Conservation (phyloP, 2,888 invertebrate genomes). For the Stramonita haemastoma region DNA sequence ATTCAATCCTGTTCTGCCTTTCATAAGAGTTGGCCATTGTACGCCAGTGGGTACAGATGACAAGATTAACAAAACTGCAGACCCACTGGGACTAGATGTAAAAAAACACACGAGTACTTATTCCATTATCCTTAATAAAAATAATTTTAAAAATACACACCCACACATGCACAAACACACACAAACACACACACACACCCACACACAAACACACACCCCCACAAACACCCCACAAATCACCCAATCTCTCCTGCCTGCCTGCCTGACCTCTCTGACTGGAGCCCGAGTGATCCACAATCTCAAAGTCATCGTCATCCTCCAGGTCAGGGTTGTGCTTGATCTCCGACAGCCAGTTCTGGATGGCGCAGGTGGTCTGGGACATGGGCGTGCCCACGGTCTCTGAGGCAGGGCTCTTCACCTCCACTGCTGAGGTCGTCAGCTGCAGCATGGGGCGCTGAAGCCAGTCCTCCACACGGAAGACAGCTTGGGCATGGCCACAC, state of each 20-base stretch:
- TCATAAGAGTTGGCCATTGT: too few species aligned
- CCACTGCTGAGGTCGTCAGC: conserved; percentile 51
- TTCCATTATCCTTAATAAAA: too few species aligned
- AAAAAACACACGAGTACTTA: too few species aligned
- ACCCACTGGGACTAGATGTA: too few species aligned
- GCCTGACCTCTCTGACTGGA: conserved; percentile 41
- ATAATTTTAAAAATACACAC: too few species aligned
- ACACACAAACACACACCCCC: neutral
- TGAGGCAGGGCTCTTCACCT: neutral
- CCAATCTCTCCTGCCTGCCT: too few species aligned
- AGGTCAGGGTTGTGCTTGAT: conserved; percentile 69
- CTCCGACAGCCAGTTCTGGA: conserved; percentile 73
- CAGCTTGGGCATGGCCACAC: conserved; percentile 68
- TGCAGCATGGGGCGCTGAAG: conserved; percentile 56
- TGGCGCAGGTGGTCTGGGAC: conserved; percentile 59
- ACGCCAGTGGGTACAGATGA: too few species aligned
- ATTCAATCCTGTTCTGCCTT: too few species aligned
- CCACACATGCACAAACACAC: neutral
- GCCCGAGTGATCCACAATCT: conserved; percentile 62
- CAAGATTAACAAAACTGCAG: too few species aligned
- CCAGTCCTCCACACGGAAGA: conserved; percentile 67
- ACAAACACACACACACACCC: neutral
- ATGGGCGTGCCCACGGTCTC: conserved; percentile 42
- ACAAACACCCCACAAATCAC: too few species aligned
- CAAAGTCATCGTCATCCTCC: conserved; percentile 73